A percentile compares a stretch with the other conserved stretches of the same genome.
Evolutionary conservation across 2,113 vertebrate species (phyloP).

Genomic region (Charadrius vociferus): DNA sequence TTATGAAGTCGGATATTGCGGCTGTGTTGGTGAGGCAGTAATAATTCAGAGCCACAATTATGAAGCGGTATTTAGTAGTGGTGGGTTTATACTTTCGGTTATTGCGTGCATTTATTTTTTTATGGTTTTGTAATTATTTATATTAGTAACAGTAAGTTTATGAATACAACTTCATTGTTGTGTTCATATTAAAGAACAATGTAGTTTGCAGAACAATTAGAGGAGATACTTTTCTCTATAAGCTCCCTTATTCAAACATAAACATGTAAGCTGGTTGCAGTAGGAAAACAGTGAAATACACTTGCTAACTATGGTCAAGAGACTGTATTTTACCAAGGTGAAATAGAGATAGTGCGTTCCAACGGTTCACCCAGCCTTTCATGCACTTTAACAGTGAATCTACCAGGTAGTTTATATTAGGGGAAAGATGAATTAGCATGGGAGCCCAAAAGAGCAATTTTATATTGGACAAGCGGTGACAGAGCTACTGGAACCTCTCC

Average conservation of each 20-base stretch:
- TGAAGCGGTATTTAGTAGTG: neutral
- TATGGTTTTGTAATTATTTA: slow-evolving; percentile 30
- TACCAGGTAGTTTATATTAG: neutral
- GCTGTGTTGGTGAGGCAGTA: slow-evolving; percentile 10
- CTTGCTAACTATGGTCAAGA: neutral
- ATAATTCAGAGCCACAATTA: slow-evolving; percentile 24
- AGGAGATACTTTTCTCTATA: neutral
- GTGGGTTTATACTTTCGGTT: neutral
- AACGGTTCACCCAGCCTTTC: neutral
- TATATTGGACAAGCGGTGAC: neutral
- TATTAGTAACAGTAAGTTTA: neutral
- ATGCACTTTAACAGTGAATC: neutral
- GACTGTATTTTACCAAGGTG: neutral
- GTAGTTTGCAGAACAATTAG: slow-evolving; percentile 1
- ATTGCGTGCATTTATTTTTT: neutral
- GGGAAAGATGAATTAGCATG: neutral
- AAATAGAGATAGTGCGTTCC: neutral
- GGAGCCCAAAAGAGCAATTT: neutral
- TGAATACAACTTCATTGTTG: neutral
- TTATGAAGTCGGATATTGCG: neutral
- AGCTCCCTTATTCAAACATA: neutral
- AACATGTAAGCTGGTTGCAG: neutral
- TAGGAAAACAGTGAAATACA: neutral
- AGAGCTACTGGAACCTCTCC: neutral
- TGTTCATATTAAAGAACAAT: neutral